Conservation (phyloP, 1,140 invertebrate genomes). For the Drosophila rhopaloa region DNA sequence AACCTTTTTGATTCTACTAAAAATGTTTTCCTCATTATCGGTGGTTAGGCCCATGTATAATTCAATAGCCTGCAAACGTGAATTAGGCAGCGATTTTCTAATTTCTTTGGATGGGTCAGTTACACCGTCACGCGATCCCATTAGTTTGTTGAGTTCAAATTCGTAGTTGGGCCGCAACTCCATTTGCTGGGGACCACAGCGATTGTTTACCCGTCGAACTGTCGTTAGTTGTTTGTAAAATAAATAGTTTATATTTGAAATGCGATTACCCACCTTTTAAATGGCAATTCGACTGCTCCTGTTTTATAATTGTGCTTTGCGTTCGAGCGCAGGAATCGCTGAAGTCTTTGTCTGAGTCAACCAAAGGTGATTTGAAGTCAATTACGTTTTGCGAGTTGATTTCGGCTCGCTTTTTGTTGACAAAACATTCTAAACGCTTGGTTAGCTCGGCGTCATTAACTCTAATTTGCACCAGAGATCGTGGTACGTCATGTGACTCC, state of each 20-base stretch:
- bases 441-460: conserved; percentile 86
- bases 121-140: conserved; percentile 86
- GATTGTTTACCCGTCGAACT: conserved; percentile 86
- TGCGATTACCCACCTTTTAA: conserved; percentile 87
- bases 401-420: conserved; percentile 87
- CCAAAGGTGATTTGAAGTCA: conserved; percentile 86
- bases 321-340: conserved; percentile 87
- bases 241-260: background rate
- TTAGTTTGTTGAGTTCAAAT: conserved; percentile 68
- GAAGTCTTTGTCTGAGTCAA: conserved; percentile 17
- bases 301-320: conserved; percentile 87
- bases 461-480: conserved; percentile 87
- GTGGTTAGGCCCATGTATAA: conserved; percentile 47
- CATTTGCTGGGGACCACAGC: conserved; percentile 86
- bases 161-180: conserved; percentile 77
- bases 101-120: conserved; percentile 4
- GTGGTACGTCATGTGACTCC: conserved; percentile 75
- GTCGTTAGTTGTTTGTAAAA: conserved; percentile 25
- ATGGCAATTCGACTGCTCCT: conserved; percentile 89
- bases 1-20: conserved; percentile 87
- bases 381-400: conserved; percentile 88
- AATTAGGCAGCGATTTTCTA: conserved; percentile 17
- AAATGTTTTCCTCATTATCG: conserved; percentile 86
- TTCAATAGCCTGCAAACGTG: conserved; percentile 56
- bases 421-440: conserved; percentile 87